Base-by-base conservation (phyloP, 2,888 invertebrate genomes). In the Hofmannophila pseudospretella region DNA sequence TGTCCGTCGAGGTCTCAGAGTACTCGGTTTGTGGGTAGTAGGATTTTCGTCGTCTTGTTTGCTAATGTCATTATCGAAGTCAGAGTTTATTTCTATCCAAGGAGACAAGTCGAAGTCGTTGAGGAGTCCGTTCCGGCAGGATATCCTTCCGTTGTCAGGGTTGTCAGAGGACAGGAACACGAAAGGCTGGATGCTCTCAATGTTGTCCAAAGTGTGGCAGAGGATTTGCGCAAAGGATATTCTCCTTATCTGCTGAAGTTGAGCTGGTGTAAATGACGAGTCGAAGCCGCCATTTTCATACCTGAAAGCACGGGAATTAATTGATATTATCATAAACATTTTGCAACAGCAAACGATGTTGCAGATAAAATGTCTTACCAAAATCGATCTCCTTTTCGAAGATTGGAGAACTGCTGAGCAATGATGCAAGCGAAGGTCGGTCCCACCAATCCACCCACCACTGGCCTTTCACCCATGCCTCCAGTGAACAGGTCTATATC, bases 341-440 rank as follows among this genome's bases (percentile, higher is more conserved):
- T 20, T 7, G 7, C 4, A 16, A 16, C 16, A 16, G 16, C 16
- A 16, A 4, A 16, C 5, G 16, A 4, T 16, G 3, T 5, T 4
- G 5, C 10, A 38, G 23, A 13, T 29, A 10, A 19, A 13, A n/a
- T n/a, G n/a, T 38, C 61, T 67, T 59, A 88, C 94, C 94, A 94
- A 67, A 94, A 94, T 41, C 94, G 81, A 66, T 94, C 94, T 8
- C 94, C 94, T 63, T 90, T 91, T 1, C 94, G 89, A 1, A 94
- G 76, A 59, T 93, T 93, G 7, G 90, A 88, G 61, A 96, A 96
- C 70, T 96, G 95, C 56, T 94, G 94, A 0, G 94, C 96, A 30
- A 96, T 93, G 37, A 96, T 93, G 62, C 96, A 96, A 16, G 94
- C 94, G 54, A 96, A 95, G 0, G 95, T 94, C 0, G 96, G 95